Evolutionary conservation across 2,113 vertebrate species (phyloP).

Genomic region (Brachyhypopomus gauderio): DNA sequence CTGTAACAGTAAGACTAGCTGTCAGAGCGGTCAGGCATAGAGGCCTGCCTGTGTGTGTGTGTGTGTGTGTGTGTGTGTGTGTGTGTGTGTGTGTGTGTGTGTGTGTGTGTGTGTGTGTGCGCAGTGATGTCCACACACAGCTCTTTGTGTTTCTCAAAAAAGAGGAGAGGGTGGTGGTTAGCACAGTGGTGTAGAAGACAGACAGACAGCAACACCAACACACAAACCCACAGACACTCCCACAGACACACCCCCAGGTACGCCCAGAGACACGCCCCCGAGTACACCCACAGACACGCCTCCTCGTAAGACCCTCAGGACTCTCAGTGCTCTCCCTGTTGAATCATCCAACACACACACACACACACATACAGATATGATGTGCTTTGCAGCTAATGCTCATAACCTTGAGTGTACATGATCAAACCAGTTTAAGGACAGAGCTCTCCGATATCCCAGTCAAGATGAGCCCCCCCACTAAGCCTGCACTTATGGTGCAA

Average conservation of each 20-base stretch:
- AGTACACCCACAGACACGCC: neutral
- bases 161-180: conserved; percentile 13
- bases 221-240: conserved; percentile 18
- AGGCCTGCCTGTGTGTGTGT: too few relatives aligned
- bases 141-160: conserved; percentile 18
- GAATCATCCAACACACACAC: conserved; percentile 11
- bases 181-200: neutral
- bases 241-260: neutral
- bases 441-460: neutral
- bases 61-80: neutral
- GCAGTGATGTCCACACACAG: neutral
- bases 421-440: neutral
- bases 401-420: neutral
- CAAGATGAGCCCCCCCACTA: neutral
- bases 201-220: neutral
- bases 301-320: neutral
- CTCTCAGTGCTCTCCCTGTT: neutral
- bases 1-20: neutral
- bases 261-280: neutral
- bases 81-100: neutral
- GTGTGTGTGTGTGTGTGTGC: neutral
- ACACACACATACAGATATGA: neutral
- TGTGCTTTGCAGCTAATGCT: neutral
- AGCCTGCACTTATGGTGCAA: too few relatives aligned
- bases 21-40: too few relatives aligned